Evolutionary conservation across 2,797 vertebrate genomes (phyloP).

Genomic region (Phataginus tetradactyla): DNA sequence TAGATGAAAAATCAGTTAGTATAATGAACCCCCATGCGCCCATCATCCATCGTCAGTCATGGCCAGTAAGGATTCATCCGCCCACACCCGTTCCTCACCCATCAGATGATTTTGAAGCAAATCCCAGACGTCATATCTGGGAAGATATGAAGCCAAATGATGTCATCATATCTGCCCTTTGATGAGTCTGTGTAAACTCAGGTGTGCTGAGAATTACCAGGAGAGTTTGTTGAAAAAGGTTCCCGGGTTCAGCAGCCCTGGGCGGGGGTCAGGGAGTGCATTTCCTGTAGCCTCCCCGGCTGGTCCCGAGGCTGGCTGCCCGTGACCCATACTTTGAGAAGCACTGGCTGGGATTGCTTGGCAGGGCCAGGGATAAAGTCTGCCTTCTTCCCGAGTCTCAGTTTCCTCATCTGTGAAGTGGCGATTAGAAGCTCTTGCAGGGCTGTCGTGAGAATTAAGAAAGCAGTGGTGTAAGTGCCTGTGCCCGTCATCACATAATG

Average conservation of each 20-base stretch:
- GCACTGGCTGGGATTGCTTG: neutral
- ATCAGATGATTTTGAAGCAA: neutral
- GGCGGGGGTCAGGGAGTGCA: neutral
- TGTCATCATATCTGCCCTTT: neutral
- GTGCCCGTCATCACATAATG: neutral
- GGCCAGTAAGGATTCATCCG: neutral
- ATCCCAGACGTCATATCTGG: neutral
- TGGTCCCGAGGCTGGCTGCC: neutral
- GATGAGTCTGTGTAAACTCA: neutral
- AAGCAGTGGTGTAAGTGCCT: neutral
- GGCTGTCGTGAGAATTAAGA: neutral
- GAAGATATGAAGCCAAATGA: neutral
- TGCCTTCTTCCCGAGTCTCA: neutral
- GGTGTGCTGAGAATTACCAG: neutral
- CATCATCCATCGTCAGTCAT: neutral
- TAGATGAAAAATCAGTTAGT: neutral
- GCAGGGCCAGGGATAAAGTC: neutral
- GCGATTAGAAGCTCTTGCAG: neutral
- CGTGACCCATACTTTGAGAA: neutral
- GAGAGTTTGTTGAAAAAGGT: neutral
- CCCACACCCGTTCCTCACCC: neutral
- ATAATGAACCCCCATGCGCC: neutral
- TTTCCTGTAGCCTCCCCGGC: accelerated
- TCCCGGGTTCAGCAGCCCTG: neutral
- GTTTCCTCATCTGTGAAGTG: neutral